Evolutionary conservation across 2,797 vertebrate species (phyloP).

Genomic region (Betta splendens): DNA sequence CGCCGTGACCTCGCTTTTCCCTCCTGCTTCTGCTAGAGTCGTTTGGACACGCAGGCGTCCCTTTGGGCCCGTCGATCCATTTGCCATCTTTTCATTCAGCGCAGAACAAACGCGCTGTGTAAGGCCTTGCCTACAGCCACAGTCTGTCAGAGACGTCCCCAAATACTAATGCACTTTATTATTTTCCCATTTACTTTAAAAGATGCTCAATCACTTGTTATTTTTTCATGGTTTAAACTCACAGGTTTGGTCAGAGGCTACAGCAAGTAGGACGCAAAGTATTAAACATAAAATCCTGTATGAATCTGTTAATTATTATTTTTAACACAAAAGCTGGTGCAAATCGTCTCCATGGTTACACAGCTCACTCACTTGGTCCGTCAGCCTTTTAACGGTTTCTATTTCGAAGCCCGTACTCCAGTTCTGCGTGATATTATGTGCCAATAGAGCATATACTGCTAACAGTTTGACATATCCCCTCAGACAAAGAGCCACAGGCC

Average conservation of each 20-base stretch:
- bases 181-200: constrained; percentile 19
- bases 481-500: constrained; percentile 63
- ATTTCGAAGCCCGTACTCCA: constrained; percentile 57
- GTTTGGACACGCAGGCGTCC: constrained; percentile 48
- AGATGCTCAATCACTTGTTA: constrained; percentile 1
- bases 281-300: neutral
- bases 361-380: constrained; percentile 37
- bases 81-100: constrained; percentile 53
- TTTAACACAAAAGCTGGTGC: constrained; percentile 32
- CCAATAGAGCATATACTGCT: constrained; percentile 56
- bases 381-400: constrained; percentile 45
- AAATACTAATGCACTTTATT: constrained; percentile 11
- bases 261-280: neutral
- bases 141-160: constrained; percentile 11
- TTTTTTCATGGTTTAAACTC: constrained; percentile 7
- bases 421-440: constrained; percentile 46
- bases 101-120: constrained; percentile 29
- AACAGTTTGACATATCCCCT: constrained; percentile 70
- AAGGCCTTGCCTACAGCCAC: constrained; percentile 14
- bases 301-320: constrained; percentile 23
- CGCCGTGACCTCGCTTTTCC: constrained; percentile 30
- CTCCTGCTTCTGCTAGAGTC: constrained; percentile 51
- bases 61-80: constrained; percentile 42
- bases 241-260: neutral
- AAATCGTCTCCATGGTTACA: constrained; percentile 38